phyloP scores from a whole-genome alignment of 2,888 invertebrate species.

The Automeris io region DNA sequence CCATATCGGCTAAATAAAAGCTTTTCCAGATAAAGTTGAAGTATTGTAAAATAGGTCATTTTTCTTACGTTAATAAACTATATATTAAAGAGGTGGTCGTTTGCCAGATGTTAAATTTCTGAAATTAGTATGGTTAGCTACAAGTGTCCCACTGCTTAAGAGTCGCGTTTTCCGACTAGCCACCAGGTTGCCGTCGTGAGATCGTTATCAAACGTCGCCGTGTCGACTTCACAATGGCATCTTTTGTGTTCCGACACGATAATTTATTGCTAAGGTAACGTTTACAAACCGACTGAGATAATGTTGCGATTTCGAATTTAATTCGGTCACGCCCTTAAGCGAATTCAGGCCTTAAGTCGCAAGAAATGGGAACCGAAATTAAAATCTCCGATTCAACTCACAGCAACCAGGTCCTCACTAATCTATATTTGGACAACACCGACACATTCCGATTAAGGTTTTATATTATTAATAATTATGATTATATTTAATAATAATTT shows the following conservation, averaged over 20 bases:
- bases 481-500: too few species aligned
- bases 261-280: conserved; percentile 65
- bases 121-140: not conserved
- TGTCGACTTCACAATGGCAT: conserved; percentile 67
- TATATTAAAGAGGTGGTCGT: too few species aligned
- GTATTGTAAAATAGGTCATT: too few species aligned
- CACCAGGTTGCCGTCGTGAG: conserved; percentile 31
- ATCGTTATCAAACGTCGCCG: conserved; percentile 67
- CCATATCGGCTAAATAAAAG: too few species aligned
- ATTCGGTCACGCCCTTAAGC: conserved; percentile 35
- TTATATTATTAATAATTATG: not conserved
- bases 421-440: conserved; percentile 15
- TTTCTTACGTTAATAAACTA: too few species aligned
- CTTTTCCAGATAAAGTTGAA: too few species aligned
- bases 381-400: conserved; percentile 9
- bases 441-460: conserved; percentile 11
- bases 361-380: not conserved
- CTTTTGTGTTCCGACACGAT: conserved; percentile 70
- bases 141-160: conserved; percentile 10
- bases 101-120: conserved; percentile 1
- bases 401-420: conserved; percentile 5
- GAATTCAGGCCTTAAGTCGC: conserved; percentile 18
- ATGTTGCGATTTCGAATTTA: conserved; percentile 47
- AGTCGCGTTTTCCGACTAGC: conserved; percentile 16
- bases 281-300: conserved; percentile 55